phyloP scores from a whole-genome alignment of 2,113 vertebrate genomes.

The Carlito syrichta region DNA sequence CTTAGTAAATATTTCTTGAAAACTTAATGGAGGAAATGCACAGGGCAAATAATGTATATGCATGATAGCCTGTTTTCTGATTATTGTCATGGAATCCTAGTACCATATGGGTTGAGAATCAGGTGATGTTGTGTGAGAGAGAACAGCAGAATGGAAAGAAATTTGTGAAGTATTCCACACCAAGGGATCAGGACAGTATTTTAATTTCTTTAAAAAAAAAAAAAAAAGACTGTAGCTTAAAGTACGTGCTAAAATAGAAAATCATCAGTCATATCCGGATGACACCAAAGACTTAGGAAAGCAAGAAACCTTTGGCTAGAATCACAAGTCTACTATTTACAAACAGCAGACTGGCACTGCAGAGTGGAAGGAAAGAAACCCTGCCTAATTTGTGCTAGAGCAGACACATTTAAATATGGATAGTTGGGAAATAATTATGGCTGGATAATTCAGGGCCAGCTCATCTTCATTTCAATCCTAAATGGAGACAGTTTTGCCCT shows the following conservation, averaged over 20 bases:
- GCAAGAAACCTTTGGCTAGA: not conserved
- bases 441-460: not conserved
- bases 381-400: not conserved
- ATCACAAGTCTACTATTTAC: not conserved
- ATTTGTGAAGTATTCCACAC: not conserved
- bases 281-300: not conserved
- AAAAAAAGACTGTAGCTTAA: not conserved
- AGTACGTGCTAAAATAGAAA: not conserved
- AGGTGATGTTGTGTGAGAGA: not conserved
- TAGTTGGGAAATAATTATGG: not conserved
- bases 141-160: not conserved
- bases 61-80: not conserved
- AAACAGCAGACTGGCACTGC: not conserved
- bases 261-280: not conserved
- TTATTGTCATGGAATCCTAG: not conserved
- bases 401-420: not conserved
- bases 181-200: not conserved
- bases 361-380: not conserved
- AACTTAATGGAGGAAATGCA: not conserved
- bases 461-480: not conserved
- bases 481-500: constrained; percentile 2
- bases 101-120: not conserved
- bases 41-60: not conserved
- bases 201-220: not conserved
- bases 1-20: not conserved